Conservation (phyloP, 2,888 invertebrate species). For the Drosophila pegasa region DNA sequence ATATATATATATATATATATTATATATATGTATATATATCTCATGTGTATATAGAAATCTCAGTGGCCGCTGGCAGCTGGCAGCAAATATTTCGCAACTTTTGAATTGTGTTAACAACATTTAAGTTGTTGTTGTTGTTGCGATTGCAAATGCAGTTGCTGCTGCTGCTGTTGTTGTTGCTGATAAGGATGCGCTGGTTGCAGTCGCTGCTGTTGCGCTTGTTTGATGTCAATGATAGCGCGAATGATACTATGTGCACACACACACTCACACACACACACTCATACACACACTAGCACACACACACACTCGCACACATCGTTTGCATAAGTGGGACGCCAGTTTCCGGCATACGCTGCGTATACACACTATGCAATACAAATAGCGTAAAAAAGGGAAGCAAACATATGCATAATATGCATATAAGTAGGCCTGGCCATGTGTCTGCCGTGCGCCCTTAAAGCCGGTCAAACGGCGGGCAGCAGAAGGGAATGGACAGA, state of each 20-base stretch:
- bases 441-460: conserved; percentile 4
- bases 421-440: conserved; percentile 12
- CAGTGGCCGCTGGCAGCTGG: conserved; percentile 14
- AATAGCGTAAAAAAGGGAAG: conserved; percentile 26
- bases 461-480: conserved; percentile 9
- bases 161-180: conserved; percentile 6
- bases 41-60: conserved; percentile 28
- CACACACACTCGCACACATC: conserved; percentile 20
- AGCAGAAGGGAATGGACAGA: background rate
- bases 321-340: conserved; percentile 67
- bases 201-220: conserved; percentile 35
- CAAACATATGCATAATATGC: conserved; percentile 13
- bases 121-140: conserved; percentile 27
- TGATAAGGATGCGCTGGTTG: conserved; percentile 44
- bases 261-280: conserved; percentile 22
- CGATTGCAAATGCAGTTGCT: conserved; percentile 4
- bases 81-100: conserved; percentile 37
- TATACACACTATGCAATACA: conserved; percentile 63
- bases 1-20: background rate
- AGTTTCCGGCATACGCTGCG: conserved; percentile 54
- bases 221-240: conserved; percentile 73
- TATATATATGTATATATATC: background rate
- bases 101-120: conserved; percentile 59
- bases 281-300: conserved; percentile 1
- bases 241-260: conserved; percentile 67